These are phyloP conservation scores for Cnemophilus loriae DNA, from an alignment of 2,113 vertebrate species.

Conservation along the genomic window DNA sequence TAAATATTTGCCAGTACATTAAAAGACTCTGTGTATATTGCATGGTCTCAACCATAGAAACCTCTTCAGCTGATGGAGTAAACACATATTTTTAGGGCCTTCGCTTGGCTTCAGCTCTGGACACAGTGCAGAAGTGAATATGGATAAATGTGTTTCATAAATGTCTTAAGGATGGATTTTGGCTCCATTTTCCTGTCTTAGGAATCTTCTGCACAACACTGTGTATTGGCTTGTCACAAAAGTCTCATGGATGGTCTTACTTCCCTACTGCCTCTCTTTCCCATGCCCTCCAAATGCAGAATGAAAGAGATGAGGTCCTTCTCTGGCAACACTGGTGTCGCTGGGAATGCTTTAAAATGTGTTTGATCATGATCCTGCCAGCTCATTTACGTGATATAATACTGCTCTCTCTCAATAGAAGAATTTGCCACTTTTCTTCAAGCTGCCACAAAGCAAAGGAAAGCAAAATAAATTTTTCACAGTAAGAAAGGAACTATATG, in stretches of 20 bases:
- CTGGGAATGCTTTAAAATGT: not conserved
- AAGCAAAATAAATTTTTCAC: not conserved
- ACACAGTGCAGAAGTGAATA: not conserved
- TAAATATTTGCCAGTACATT: not conserved
- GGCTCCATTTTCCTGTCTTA: not conserved
- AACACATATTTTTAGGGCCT: not conserved
- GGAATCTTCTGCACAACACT: not conserved
- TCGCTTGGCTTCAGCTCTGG: not conserved
- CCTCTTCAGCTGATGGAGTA: not conserved
- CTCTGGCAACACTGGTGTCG: not conserved
- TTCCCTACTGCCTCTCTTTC: not conserved
- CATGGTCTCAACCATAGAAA: not conserved
- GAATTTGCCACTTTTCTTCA: not conserved
- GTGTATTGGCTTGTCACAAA: not conserved
- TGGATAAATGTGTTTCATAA: not conserved
- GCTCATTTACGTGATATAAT: not conserved
- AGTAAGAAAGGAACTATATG: not conserved
- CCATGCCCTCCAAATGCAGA: rapidly evolving
- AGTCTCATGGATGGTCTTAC: not conserved
- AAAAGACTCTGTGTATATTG: not conserved
- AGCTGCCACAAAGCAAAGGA: not conserved
- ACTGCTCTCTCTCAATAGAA: not conserved
- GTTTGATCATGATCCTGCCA: not conserved
- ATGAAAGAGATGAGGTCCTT: not conserved
- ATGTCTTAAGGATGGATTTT: not conserved